A percentile compares a stretch with the other conserved stretches of the same genome.
phyloP scores from a whole-genome alignment of 2,797 vertebrate species.

The Notolabrus celidotus region DNA sequence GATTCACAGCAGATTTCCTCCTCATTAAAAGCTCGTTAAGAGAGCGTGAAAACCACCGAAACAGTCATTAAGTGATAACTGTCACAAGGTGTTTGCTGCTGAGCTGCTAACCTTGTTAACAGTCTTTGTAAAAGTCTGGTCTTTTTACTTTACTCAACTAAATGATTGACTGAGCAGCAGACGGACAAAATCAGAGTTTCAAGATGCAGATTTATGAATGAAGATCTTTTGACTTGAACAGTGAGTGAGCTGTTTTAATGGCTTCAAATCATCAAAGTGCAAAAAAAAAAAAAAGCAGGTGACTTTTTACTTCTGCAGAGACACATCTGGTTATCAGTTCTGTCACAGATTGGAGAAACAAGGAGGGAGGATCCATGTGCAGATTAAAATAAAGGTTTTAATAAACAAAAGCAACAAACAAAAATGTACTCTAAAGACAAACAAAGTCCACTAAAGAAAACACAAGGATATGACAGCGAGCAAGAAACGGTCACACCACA shows the following conservation, averaged over 20 bases:
- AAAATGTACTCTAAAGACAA: too few species aligned
- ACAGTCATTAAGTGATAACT: conserved; percentile 3
- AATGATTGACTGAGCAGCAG: background rate
- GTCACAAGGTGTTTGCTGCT: background rate
- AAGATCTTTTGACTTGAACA: background rate
- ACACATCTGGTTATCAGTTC: background rate
- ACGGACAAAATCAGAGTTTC: background rate
- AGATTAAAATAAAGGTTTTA: too few species aligned
- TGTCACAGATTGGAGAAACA: too few species aligned
- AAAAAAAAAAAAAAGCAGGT: too few species aligned
- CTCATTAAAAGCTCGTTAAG: conserved; percentile 22
- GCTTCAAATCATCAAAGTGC: too few species aligned
- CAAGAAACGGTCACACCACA: too few species aligned
- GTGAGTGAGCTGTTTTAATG: background rate
- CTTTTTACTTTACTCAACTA: background rate
- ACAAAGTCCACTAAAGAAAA: too few species aligned
- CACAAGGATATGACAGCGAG: too few species aligned
- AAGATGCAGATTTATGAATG: background rate
- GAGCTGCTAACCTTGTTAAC: background rate
- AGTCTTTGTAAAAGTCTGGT: background rate
- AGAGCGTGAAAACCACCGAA: background rate
- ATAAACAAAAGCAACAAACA: too few species aligned
- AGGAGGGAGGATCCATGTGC: too few species aligned
- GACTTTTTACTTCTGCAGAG: background rate
- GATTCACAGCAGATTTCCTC: conserved; percentile 7